phyloP scores from a whole-genome alignment of 1,140 invertebrate species.

The Acromyrmex heyeri region DNA sequence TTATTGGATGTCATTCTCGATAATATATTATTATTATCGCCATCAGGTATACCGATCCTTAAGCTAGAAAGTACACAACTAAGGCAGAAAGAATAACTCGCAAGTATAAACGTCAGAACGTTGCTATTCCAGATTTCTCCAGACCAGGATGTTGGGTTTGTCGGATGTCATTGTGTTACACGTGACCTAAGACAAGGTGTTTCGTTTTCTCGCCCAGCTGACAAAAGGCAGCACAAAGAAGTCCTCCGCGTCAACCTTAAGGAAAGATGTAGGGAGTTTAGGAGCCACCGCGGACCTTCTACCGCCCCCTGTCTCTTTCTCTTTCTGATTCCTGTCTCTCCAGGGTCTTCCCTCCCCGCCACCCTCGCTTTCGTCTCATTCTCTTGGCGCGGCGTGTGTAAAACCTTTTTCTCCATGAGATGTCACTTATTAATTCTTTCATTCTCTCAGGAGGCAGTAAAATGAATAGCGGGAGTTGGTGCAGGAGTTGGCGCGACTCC shows the following conservation, averaged over 20 bases:
- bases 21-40: conserved; percentile 44
- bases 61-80: conserved; percentile 7
- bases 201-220: conserved; percentile 58
- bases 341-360: background rate
- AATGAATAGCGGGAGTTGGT: conserved; percentile 79
- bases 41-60: conserved; percentile 8
- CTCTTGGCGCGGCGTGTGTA: conserved; percentile 75
- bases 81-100: conserved; percentile 23
- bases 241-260: conserved; percentile 45
- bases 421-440: conserved; percentile 87
- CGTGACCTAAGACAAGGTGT: conserved; percentile 73
- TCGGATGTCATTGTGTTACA: conserved; percentile 65
- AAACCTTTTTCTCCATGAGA: conserved; percentile 81
- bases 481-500: conserved; percentile 56
- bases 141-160: conserved; percentile 47
- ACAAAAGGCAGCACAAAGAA: conserved; percentile 69
- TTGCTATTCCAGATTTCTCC: conserved; percentile 25
- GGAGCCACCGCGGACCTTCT: conserved; percentile 9
- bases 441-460: conserved; percentile 78
- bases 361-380: conserved; percentile 51
- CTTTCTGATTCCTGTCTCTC: background rate
- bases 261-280: conserved; percentile 39
- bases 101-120: conserved; percentile 33
- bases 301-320: conserved; percentile 34
- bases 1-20: conserved; percentile 58